Base-by-base conservation (phyloP, 2,797 vertebrate species). In the Meda fulgida region DNA sequence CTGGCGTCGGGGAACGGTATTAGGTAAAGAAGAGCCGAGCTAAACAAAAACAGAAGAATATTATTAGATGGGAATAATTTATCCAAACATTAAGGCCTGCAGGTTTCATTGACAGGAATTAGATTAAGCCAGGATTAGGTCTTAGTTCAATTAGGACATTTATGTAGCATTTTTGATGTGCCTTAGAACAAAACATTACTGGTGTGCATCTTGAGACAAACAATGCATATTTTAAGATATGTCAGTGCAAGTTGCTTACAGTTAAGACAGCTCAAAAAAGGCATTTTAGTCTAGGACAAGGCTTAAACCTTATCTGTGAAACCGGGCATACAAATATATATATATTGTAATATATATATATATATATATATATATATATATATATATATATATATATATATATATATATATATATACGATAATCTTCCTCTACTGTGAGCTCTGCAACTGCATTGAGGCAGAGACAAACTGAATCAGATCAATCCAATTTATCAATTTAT, bases 1-100 rank as follows among this genome's bases (percentile, higher is more conserved):
- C 92, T 94, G 90, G 91, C 90, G 93, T 94, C 85, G 11, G 66
- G 63, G 85, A 90, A 80, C 46, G 77, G 91, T 88, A 93, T 87
- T 88, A 91, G 89, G 86, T 89, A 89, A 88, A 85, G 69, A 40
- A 19, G 34, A 38, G 19, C 19, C 4, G 0, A 65, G 60, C 58
- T 29, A 31, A 65, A 46, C 18, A 16, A 71, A 63, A 48, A 31
- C 16, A 34, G 34, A 60, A 72, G 23, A 81, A 16, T 18, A 18
- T 13, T 29, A 13, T 16, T 10, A 58, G 46, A 70, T 4, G 34
- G 8, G 6, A 66, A 65, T 23, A 3, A 43, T 11, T 63, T 1
- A 1, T 14, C 55, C 3, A 78, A 34, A 53, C 46, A 19, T 18
- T 19, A 71, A 58, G 10, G 55, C 55, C 23, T n/a, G n/a, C n/a